phyloP scores from a whole-genome alignment of 2,797 vertebrate genomes.

The Pseudocheirus occidentalis region DNA sequence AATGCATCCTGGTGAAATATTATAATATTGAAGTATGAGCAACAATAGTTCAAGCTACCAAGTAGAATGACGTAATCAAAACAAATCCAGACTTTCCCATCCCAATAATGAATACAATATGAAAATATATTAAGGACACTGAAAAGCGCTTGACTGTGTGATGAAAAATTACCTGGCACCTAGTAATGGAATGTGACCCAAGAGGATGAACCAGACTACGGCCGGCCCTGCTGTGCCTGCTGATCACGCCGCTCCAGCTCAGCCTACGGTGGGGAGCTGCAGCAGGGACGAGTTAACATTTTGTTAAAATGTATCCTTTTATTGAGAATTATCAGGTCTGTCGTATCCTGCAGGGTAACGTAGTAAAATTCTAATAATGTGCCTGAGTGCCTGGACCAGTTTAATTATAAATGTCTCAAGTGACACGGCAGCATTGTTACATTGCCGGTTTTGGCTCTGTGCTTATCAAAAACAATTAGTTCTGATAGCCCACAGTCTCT shows the following conservation, averaged over 20 bases:
- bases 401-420: conserved; percentile 4
- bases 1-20: not conserved
- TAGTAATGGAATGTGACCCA: not conserved
- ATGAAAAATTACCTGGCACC: not conserved
- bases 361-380: not conserved
- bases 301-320: not conserved
- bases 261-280: not conserved
- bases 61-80: not conserved
- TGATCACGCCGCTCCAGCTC: not conserved
- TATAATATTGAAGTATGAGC: not conserved
- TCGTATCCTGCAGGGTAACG: not conserved
- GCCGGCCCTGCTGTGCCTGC: not conserved
- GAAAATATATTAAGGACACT: not conserved
- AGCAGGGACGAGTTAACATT: not conserved
- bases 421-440: not conserved
- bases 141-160: not conserved
- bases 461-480: not conserved
- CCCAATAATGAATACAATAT: not conserved
- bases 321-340: not conserved
- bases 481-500: not conserved
- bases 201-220: not conserved
- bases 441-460: not conserved
- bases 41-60: not conserved
- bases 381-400: not conserved
- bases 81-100: not conserved